Percentiles rank a stretch among this genome's conserved stretches.
Evolutionary conservation across 2,888 invertebrate genomes (phyloP).

Genomic region (Griposia aprilina): DNA sequence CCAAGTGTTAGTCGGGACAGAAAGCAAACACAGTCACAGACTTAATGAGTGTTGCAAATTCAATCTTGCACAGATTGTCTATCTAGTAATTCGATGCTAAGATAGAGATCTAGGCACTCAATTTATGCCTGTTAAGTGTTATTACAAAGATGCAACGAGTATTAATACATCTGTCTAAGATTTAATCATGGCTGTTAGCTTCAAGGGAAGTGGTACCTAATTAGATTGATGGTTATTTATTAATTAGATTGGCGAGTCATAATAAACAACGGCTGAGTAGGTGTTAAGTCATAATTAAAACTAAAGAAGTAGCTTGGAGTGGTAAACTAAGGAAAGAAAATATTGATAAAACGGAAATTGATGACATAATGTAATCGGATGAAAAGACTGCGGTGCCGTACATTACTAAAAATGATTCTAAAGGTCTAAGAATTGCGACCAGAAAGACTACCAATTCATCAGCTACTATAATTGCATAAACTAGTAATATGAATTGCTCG

Average conservation of each 20-base stretch:
- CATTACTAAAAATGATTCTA: neutral
- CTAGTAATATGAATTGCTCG: conserved; percentile 5
- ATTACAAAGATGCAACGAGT: conserved; percentile 36
- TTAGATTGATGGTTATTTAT: conserved; percentile 50
- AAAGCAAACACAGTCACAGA: neutral
- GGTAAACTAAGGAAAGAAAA: no score
- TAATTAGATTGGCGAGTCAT: conserved; percentile 24
- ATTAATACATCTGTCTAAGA: conserved; percentile 43
- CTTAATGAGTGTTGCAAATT: conserved; percentile 41
- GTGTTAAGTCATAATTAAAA: conserved; percentile 6
- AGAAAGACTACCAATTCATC: neutral
- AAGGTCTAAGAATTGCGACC: neutral
- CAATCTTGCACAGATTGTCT: conserved; percentile 54
- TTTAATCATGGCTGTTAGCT: conserved; percentile 38
- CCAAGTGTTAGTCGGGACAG: neutral
- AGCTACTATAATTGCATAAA: neutral
- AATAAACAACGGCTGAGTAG: conserved; percentile 11
- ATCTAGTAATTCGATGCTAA: conserved; percentile 50
- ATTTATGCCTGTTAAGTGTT: conserved; percentile 52
- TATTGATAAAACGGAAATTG: no score
- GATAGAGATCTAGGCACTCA: conserved; percentile 60
- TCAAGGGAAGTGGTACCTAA: conserved; percentile 38
- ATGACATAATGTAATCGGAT: no score
- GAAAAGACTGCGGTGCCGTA: neutral
- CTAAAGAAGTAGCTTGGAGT: neutral